Evolutionary conservation across 2,113 vertebrate species (phyloP).

Genomic region (Oncorhynchus clarkii): DNA sequence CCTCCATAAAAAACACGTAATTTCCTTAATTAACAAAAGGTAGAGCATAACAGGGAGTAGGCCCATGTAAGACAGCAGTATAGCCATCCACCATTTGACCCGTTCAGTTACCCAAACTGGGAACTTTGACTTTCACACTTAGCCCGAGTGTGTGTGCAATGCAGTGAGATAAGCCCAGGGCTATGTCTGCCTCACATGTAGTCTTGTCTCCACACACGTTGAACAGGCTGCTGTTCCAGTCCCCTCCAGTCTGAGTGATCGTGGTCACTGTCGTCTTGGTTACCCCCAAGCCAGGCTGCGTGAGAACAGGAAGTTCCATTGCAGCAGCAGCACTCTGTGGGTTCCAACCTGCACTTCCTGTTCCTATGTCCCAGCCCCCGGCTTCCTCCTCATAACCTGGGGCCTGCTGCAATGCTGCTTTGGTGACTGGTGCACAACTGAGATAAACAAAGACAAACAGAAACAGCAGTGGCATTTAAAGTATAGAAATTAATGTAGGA

Average conservation of each 20-base stretch:
- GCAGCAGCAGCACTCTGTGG: background rate
- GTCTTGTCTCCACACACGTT: conserved; percentile 68
- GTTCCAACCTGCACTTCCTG: conserved; percentile 32
- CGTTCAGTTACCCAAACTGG: too few species aligned
- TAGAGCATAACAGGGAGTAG: too few species aligned
- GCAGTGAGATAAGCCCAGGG: too few species aligned
- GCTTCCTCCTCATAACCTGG: conserved; percentile 10
- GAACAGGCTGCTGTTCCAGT: conserved; percentile 77
- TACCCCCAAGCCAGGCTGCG: conserved; percentile 71
- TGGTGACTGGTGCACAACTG: background rate
- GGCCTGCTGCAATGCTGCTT: background rate
- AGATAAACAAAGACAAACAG: background rate
- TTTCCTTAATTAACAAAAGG: too few species aligned
- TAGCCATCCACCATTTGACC: too few species aligned
- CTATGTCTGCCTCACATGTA: conserved; percentile 64
- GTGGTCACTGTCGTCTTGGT: conserved; percentile 71
- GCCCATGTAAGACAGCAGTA: too few species aligned
- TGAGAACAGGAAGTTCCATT: conserved; percentile 50
- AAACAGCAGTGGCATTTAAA: background rate
- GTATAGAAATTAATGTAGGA: background rate
- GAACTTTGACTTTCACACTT: too few species aligned
- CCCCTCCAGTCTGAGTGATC: conserved; percentile 73
- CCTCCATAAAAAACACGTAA: too few species aligned
- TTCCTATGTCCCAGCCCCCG: conserved; percentile 12
- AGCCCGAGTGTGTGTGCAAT: too few species aligned